Evolutionary conservation across 1,140 invertebrate species (phyloP).

Genomic region (Anastatus disparis): DNA sequence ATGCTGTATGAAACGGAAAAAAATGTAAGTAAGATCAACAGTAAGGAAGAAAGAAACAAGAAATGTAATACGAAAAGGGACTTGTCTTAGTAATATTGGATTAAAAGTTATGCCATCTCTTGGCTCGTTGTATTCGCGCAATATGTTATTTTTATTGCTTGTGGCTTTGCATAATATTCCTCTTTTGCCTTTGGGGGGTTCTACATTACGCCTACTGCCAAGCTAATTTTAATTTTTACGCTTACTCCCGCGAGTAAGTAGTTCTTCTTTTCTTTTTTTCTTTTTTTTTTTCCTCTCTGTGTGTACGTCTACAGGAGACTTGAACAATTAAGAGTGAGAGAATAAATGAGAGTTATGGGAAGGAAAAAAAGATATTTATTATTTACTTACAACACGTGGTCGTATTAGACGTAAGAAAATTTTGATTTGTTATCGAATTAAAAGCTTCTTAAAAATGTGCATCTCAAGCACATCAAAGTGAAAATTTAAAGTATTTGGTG

Average conservation of each 20-base stretch:
- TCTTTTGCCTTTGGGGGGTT: no score
- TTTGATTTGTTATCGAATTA: constrained; percentile 20
- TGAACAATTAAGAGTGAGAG: not conserved
- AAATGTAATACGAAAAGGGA: no score
- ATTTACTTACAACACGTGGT: constrained; percentile 59
- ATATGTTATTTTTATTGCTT: constrained; percentile 70
- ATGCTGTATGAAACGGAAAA: no score
- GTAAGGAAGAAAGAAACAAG: constrained; percentile 35
- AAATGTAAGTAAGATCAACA: no score
- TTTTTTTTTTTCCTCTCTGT: no score
- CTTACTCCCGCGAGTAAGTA: constrained; percentile 32
- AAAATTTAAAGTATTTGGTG: no score
- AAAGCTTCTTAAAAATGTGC: no score
- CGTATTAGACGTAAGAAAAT: not conserved
- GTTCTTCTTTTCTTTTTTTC: not conserved
- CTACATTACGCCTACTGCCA: constrained; percentile 32
- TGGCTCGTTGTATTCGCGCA: constrained; percentile 60
- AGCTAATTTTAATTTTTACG: constrained; percentile 68
- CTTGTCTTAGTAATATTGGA: constrained; percentile 68
- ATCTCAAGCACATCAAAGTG: no score
- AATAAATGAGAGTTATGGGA: constrained; percentile 37
- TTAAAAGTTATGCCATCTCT: constrained; percentile 66
- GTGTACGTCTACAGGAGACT: not conserved
- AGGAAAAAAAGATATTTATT: no score
- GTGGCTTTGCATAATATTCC: constrained; percentile 68